These are phyloP conservation scores for Clarias gariepinus DNA, from an alignment of 2,113 vertebrate species.

Conservation along the genomic window DNA sequence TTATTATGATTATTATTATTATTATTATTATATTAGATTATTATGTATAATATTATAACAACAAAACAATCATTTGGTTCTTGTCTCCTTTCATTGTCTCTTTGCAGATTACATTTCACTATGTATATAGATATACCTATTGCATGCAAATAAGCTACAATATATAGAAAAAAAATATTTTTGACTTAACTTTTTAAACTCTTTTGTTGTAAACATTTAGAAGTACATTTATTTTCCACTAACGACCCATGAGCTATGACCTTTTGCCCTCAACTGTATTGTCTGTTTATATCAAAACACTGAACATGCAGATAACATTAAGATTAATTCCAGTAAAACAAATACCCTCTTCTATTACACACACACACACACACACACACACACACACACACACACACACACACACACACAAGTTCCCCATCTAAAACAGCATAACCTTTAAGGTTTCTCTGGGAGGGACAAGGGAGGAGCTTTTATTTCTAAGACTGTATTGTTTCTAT, in stretches of 20 bases:
- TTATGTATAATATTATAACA: too few relatives aligned
- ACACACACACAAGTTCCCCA: background rate
- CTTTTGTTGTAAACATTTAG: background rate
- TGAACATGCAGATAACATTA: background rate
- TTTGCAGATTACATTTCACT: background rate
- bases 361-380: background rate
- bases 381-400: too few relatives aligned
- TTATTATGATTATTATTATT: too few relatives aligned
- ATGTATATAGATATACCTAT: background rate
- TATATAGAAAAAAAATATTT: too few relatives aligned
- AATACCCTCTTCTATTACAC: background rate
- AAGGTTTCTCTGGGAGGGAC: background rate
- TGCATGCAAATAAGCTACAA: background rate
- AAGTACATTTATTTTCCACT: background rate
- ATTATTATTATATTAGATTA: too few relatives aligned
- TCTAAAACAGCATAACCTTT: slow-evolving; percentile 3
- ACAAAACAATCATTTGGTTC: background rate
- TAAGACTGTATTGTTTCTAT: slow-evolving; percentile 16
- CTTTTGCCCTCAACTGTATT: background rate
- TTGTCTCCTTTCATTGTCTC: background rate
- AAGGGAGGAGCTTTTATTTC: background rate
- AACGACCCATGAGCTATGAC: background rate
- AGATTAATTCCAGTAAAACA: background rate
- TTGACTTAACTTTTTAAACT: too few relatives aligned
- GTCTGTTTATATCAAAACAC: background rate